Evolutionary conservation across 2,888 invertebrate species (phyloP).

Genomic region (Latrodectus hesperus): DNA sequence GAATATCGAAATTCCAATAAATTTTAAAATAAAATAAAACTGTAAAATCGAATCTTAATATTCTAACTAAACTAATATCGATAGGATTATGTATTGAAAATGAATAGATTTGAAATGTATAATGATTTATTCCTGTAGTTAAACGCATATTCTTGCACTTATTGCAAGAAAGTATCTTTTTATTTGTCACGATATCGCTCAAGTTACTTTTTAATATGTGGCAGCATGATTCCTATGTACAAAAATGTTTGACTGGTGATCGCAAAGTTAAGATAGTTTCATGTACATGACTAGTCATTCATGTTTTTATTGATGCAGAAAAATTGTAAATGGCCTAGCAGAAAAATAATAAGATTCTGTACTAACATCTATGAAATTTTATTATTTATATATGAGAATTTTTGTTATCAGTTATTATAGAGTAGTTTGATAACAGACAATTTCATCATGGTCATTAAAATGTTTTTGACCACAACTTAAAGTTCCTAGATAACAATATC

Average conservation of each 20-base stretch:
- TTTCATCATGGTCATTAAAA: conserved; percentile 37
- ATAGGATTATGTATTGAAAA: too few relatives aligned
- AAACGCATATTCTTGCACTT: conserved; percentile 5
- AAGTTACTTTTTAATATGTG: conserved; percentile 61
- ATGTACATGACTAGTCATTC: conserved; percentile 59
- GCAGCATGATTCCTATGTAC: conserved; percentile 64
- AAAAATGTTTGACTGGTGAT: conserved; percentile 58
- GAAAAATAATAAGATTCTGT: conserved; percentile 28
- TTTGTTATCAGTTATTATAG: conserved; percentile 62
- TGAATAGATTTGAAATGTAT: too few relatives aligned
- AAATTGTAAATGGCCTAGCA: conserved; percentile 69
- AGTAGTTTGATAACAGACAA: conserved; percentile 48
- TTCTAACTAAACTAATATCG: too few relatives aligned
- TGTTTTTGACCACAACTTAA: conserved; percentile 43
- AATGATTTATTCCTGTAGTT: too few relatives aligned
- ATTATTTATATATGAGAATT: conserved; percentile 37
- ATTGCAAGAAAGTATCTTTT: conserved; percentile 22
- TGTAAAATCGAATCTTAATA: not conserved
- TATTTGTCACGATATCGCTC: conserved; percentile 54
- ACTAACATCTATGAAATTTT: conserved; percentile 29
- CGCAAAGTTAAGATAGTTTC: conserved; percentile 56
- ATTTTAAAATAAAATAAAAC: not conserved
- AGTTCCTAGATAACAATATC: conserved; percentile 65
- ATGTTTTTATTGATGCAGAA: conserved; percentile 47
- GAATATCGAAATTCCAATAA: not conserved